Percentiles rank a stretch among this genome's conserved stretches.
These are phyloP conservation scores for Anser brachyrhynchus DNA, from an alignment of 2,113 vertebrate genomes.

Conservation along the genomic window DNA sequence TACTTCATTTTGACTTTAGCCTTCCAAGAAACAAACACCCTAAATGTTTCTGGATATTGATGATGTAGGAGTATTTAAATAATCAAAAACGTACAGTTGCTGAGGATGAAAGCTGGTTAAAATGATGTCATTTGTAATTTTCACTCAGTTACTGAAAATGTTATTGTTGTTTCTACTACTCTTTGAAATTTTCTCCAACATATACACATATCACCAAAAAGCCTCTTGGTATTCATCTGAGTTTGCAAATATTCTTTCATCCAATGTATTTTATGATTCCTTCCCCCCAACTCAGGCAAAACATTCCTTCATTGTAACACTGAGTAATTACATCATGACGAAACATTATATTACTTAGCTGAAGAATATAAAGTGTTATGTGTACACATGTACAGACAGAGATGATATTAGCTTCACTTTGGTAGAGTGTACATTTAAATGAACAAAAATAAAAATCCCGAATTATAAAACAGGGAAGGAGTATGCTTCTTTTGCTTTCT, in stretches of 20 bases:
- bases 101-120: neutral
- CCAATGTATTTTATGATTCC: neutral
- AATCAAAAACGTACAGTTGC: neutral
- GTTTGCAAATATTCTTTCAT: neutral
- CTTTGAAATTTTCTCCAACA: neutral
- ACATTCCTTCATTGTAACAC: neutral
- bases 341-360: neutral
- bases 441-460: neutral
- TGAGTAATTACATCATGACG: neutral
- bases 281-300: neutral
- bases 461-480: neutral
- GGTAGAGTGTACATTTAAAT: neutral
- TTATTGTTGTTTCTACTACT: neutral
- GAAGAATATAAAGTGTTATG: neutral
- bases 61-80: neutral
- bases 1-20: neutral
- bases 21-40: neutral
- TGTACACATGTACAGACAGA: neutral
- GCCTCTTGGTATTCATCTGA: neutral
- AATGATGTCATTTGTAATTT: neutral
- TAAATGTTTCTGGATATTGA: neutral
- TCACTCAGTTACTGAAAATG: neutral
- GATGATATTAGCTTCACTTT: neutral
- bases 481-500: neutral
- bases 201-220: neutral